Evolutionary conservation across 2,113 vertebrate genomes (phyloP).

Genomic region (Mandrillus leucophaeus): DNA sequence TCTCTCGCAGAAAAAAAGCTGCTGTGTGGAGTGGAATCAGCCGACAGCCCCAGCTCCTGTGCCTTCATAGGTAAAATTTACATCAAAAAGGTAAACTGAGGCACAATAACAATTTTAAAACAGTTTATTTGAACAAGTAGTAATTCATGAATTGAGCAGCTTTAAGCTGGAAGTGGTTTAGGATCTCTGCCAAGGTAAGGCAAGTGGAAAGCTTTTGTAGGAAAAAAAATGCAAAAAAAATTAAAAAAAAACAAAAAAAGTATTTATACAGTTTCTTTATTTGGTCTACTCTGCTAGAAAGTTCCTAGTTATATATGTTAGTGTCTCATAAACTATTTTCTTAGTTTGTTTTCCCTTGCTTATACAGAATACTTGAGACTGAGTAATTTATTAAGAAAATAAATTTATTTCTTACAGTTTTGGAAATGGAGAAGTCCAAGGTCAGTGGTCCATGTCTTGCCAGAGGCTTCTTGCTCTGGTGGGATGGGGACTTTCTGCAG

Average conservation of each 20-base stretch:
- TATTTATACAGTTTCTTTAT: neutral
- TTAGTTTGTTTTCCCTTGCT: neutral
- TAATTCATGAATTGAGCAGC: neutral
- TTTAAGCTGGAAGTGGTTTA: no score
- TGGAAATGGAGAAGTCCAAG: neutral
- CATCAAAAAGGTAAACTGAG: neutral
- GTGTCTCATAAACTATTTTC: neutral
- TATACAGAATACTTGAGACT: neutral
- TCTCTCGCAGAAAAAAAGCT: neutral
- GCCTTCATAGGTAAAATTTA: neutral
- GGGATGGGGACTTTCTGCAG: neutral
- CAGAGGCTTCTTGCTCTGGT: neutral
- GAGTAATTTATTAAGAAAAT: neutral
- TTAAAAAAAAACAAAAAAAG: fast-evolving
- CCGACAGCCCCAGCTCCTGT: no score
- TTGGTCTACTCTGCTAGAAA: neutral
- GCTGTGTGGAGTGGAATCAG: neutral
- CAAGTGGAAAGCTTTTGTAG: neutral
- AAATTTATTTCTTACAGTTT: neutral
- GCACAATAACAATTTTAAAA: neutral
- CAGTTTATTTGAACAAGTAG: neutral
- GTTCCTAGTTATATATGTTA: neutral
- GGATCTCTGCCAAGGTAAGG: neutral
- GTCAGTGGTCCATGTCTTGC: neutral
- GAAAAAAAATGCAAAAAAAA: neutral